Percentiles rank a stretch among this genome's conserved stretches.
Conservation (phyloP, 2,113 vertebrate genomes). For the Promerops cafer region DNA sequence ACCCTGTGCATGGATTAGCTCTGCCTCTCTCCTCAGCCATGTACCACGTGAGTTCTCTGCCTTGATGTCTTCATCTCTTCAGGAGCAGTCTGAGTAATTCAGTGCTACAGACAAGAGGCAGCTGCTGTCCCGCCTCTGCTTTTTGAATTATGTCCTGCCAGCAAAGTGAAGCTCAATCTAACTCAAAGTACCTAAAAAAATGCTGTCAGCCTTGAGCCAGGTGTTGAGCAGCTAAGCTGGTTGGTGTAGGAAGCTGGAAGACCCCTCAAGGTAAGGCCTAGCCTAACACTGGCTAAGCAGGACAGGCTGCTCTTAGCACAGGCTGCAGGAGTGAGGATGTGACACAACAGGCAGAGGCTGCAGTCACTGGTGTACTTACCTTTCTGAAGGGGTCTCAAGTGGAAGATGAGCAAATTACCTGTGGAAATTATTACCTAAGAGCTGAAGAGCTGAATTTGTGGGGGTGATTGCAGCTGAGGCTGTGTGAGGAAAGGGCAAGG, state of each 20-base stretch:
- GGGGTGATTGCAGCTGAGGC: background rate
- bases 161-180: background rate
- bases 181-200: background rate
- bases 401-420: background rate
- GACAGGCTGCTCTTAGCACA: no score
- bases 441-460: background rate
- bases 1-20: background rate
- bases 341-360: background rate
- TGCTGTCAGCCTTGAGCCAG: background rate
- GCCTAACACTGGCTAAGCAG: fast-evolving
- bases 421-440: background rate
- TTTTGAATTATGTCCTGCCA: background rate
- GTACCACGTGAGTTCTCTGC: background rate
- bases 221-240: background rate
- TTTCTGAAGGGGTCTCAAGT: background rate
- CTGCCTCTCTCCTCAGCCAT: background rate
- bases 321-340: background rate
- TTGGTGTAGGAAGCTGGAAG: background rate
- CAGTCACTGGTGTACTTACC: background rate
- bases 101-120: background rate
- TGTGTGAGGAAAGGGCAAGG: background rate
- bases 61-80: background rate
- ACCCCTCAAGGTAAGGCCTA: background rate
- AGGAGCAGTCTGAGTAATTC: background rate
- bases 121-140: background rate